Base-by-base conservation (phyloP, 2,888 invertebrate species). In the Drosophila falleni region DNA sequence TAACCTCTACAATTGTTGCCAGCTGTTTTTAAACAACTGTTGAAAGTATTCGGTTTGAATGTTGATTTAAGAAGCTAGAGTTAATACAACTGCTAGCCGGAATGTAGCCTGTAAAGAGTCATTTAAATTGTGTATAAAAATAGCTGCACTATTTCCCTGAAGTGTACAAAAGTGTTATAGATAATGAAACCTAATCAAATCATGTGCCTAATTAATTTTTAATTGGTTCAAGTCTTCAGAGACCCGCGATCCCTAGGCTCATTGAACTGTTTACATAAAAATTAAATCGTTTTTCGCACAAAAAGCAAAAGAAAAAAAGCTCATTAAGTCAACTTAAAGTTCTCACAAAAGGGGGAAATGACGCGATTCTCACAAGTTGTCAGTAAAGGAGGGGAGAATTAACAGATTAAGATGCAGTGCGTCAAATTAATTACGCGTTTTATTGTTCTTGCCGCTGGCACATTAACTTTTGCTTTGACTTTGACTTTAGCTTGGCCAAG, bases 381-480 rank as follows among this genome's bases (percentile, higher is more conserved):
- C 74, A 78, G 71, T 37, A 66, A 61, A 29, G 35, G 58, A 29
- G 42, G 61, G 39, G 41, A 29, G n/a, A 41, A 33, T 35, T 47
- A 49, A 41, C 51, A 73, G 86, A 83, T 86, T 72, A 74, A 86
- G 84, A 78, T 73, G 87, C 81, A 78, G 56, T 76, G 60, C 72
- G 56, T 80, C 61, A 64, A 89, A 87, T 89, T 89, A 84, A 87
- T 84, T 83, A 87, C 73, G 71, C 74, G 62, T 79, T 70, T 81
- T 79, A 75, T 81, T 71, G 67, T 71, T 68, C 41, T 67, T 66
- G 35, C 35, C 29, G 31, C 44, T 66, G 56, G 56, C 71, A 53
- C 69, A 69, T 74, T 79, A 60, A 63, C 39, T 47, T 55, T 55
- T 15, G 47, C 26, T 29, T 16, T 26, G 29, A 49, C 69, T 59